Conservation (phyloP, 2,113 vertebrate genomes). For the Meleagris gallopavo region DNA sequence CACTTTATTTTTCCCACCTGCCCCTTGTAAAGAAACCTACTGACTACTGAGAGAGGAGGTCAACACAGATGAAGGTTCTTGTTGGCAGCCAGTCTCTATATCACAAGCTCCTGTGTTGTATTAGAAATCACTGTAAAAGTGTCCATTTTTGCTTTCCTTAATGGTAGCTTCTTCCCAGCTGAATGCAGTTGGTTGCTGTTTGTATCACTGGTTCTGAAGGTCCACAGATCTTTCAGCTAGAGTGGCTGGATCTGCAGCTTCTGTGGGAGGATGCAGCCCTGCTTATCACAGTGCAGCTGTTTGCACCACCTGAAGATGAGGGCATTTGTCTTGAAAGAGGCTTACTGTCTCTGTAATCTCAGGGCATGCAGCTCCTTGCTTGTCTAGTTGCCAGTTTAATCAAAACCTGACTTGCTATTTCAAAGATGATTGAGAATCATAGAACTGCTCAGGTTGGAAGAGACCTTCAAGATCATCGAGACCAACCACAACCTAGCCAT, state of each 20-base stretch:
- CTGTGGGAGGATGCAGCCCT: background rate
- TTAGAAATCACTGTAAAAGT: background rate
- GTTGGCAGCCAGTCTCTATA: background rate
- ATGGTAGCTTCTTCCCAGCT: background rate
- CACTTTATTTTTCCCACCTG: background rate
- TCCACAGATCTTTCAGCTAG: background rate
- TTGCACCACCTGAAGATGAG: background rate
- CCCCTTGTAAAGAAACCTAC: background rate
- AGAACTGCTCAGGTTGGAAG: too few species aligned
- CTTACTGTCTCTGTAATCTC: background rate
- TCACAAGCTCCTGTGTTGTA: background rate
- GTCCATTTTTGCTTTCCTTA: background rate
- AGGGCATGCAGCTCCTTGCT: slow-evolving; percentile 5
- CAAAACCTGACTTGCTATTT: background rate
- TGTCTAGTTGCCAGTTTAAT: slow-evolving; percentile 46
- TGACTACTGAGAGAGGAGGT: background rate
- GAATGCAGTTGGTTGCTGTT: background rate
- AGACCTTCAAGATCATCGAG: too few species aligned
- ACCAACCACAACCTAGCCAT: too few species aligned
- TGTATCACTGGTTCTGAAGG: background rate
- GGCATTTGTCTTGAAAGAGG: background rate
- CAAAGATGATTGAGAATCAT: background rate
- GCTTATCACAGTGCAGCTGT: background rate
- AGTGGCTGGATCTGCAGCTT: background rate
- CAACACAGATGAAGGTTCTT: rapidly evolving